phyloP scores from a whole-genome alignment of 2,113 vertebrate genomes.

The Pterocles burchelli region DNA sequence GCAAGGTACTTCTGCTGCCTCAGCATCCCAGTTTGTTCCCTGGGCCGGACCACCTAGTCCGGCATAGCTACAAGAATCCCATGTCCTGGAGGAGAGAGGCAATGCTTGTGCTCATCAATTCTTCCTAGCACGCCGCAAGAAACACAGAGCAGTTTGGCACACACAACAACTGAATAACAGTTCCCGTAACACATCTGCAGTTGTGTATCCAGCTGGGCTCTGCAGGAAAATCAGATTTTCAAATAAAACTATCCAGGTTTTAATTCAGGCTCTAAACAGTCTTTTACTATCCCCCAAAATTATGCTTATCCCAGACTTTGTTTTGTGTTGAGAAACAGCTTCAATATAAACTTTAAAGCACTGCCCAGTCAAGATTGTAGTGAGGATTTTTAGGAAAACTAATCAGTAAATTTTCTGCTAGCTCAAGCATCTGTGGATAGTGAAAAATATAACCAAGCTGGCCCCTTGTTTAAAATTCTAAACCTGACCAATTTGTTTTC shows the following conservation, averaged over 20 bases:
- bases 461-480: constrained; percentile 6
- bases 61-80: background rate
- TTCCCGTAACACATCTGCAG: background rate
- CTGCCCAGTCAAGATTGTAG: background rate
- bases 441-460: constrained; percentile 37
- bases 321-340: constrained; percentile 49
- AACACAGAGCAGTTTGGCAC: background rate
- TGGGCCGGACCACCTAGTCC: background rate
- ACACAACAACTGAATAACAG: background rate
- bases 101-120: background rate
- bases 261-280: constrained; percentile 25
- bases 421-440: constrained; percentile 14
- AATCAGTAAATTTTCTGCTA: constrained; percentile 47
- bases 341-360: background rate
- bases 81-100: background rate
- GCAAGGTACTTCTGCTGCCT: background rate
- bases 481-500: constrained; percentile 13
- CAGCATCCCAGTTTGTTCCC: background rate
- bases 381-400: constrained; percentile 28
- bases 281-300: background rate
- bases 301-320: constrained; percentile 9
- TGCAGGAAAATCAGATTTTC: constrained; percentile 22
- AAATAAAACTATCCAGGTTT: constrained; percentile 15
- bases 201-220: background rate
- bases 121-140: background rate